Conservation (phyloP, 2,888 invertebrate genomes). For the Cistogaster globosa region DNA sequence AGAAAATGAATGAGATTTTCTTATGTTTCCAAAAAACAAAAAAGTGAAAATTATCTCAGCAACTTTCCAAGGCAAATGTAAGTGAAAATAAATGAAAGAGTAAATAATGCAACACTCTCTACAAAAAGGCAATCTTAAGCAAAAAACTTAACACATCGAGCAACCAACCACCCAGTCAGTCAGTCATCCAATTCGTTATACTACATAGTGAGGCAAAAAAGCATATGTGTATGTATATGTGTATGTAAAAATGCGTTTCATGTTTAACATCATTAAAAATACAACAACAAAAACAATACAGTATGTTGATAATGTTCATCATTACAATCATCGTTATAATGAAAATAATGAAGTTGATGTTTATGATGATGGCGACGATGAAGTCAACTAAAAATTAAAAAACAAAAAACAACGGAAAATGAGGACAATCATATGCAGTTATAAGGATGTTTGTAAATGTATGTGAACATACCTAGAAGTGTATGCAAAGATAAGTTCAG, state of each 20-base stretch:
- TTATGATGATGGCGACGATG: conserved; percentile 50
- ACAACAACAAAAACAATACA: conserved; percentile 15
- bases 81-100: conserved; percentile 38
- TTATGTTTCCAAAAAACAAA: neutral
- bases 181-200: neutral
- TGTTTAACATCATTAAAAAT: conserved; percentile 51
- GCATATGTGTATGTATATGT: conserved; percentile 16
- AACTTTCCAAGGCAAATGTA: conserved; percentile 25
- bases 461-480: neutral
- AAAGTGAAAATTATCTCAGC: conserved; percentile 63
- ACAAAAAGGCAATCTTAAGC: neutral
- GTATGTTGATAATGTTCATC: conserved; percentile 45
- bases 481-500: conserved; percentile 19
- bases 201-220: conserved; percentile 14
- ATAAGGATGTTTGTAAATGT: conserved; percentile 30
- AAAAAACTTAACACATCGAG: neutral
- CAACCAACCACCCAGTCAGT: neutral
- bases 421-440: conserved; percentile 67
- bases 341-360: conserved; percentile 41
- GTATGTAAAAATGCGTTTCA: conserved; percentile 21
- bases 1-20: conserved; percentile 24
- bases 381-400: conserved; percentile 56
- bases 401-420: conserved; percentile 44
- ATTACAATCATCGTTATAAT: conserved; percentile 36
- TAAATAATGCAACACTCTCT: conserved; percentile 29